A percentile compares a stretch with the other conserved stretches of the same genome.
These are phyloP conservation scores for Phodopus roborovskii DNA, from an alignment of 2,113 vertebrate genomes.

Conservation along the genomic window DNA sequence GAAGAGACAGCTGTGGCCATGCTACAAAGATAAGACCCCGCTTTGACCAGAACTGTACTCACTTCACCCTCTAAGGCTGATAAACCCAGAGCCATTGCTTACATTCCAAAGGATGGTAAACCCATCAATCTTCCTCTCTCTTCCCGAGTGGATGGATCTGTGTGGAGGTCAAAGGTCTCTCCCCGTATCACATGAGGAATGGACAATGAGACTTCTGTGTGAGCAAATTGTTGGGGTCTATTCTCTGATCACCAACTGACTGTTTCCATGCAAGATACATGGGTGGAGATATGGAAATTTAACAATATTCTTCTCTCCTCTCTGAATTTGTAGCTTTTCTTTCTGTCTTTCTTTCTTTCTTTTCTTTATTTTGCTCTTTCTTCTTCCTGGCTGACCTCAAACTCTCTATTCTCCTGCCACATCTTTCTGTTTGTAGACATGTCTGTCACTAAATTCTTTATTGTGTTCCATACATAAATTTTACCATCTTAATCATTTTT, in stretches of 20 bases:
- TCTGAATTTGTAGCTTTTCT: neutral
- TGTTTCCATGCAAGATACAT: neutral
- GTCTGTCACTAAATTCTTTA: neutral
- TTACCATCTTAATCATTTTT: neutral
- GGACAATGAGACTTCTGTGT: neutral
- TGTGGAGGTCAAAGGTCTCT: constrained; percentile 19
- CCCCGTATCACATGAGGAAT: neutral
- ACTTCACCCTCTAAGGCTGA: neutral
- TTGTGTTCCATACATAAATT: neutral
- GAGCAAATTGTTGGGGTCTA: neutral
- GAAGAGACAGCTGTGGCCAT: neutral
- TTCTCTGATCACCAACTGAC: neutral
- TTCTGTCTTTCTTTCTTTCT: neutral
- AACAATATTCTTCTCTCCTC: neutral
- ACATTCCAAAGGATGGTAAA: constrained; percentile 54
- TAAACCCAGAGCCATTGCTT: constrained; percentile 36
- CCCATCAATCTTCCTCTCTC: neutral
- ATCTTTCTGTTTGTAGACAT: neutral
- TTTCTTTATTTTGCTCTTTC: no score
- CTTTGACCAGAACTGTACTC: neutral
- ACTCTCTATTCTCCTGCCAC: neutral
- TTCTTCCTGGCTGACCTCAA: neutral
- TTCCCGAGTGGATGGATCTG: neutral
- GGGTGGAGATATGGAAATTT: neutral
- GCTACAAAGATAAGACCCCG: neutral